These are phyloP conservation scores for Drosophila koepferae DNA, from an alignment of 2,888 invertebrate genomes.

Conservation along the genomic window DNA sequence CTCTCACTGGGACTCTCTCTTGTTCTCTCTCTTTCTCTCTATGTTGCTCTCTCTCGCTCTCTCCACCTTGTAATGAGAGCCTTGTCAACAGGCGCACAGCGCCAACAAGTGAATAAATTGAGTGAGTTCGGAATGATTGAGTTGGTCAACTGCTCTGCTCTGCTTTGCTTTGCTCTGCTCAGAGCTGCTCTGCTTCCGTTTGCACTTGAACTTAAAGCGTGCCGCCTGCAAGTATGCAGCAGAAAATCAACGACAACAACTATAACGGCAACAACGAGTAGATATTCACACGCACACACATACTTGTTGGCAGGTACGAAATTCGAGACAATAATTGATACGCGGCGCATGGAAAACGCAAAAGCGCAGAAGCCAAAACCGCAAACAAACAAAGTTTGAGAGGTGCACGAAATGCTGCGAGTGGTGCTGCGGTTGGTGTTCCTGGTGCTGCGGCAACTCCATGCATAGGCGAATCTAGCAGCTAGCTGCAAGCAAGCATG, in stretches of 20 bases:
- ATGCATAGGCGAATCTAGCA: neutral
- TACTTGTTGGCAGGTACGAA: constrained; percentile 37
- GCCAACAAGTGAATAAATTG: constrained; percentile 30
- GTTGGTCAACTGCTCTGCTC: constrained; percentile 7
- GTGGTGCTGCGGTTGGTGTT: neutral
- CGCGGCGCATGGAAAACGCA: constrained; percentile 64
- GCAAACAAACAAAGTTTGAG: constrained; percentile 72
- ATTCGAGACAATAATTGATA: constrained; percentile 77
- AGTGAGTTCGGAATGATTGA: constrained; percentile 21
- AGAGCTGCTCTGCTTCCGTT: constrained; percentile 24
- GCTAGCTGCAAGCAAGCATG: neutral
- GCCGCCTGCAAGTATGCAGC: constrained; percentile 62
- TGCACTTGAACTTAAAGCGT: constrained; percentile 71
- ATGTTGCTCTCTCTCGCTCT: constrained; percentile 14
- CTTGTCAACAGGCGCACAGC: constrained; percentile 38
- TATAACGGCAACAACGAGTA: neutral
- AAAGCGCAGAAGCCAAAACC: constrained; percentile 69
- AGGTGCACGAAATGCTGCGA: constrained; percentile 17
- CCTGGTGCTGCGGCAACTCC: neutral
- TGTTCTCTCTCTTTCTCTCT: constrained; percentile 17
- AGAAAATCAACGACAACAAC: constrained; percentile 3
- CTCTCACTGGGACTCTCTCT: constrained; percentile 10
- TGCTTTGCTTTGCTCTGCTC: constrained; percentile 3
- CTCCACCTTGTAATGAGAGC: constrained; percentile 53
- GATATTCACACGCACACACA: neutral